A percentile compares a stretch with the other conserved stretches of the same genome.
Evolutionary conservation across 2,888 invertebrate genomes (phyloP).

Genomic region (Serripes groenlandicus): DNA sequence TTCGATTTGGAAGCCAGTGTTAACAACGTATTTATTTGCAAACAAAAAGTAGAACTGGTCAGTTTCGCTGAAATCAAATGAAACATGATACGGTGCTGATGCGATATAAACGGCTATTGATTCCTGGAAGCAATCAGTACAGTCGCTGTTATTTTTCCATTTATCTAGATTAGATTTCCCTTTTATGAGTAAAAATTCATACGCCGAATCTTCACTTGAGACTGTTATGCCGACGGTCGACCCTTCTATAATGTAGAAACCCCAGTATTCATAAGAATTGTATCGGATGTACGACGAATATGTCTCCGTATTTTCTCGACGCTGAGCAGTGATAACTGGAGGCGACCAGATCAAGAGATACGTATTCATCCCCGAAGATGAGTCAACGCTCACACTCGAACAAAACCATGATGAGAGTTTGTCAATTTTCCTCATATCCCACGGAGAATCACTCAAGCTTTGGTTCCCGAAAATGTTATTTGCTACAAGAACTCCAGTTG

Average conservation of each 20-base stretch:
- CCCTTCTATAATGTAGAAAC: slow-evolving; percentile 29
- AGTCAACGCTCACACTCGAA: not conserved
- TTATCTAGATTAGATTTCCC: slow-evolving; percentile 26
- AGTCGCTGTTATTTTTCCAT: slow-evolving; percentile 25
- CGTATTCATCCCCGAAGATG: slow-evolving; percentile 13
- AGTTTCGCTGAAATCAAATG: slow-evolving; percentile 6
- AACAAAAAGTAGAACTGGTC: slow-evolving; percentile 42
- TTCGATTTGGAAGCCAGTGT: not conserved
- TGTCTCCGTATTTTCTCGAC: not conserved
- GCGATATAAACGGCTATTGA: not conserved
- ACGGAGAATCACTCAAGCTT: slow-evolving; percentile 13
- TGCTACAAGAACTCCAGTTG: slow-evolving; percentile 5
- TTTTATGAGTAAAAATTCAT: slow-evolving; percentile 22
- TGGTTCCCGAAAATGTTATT: not conserved
- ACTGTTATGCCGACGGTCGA: not conserved
- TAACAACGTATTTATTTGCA: slow-evolving; percentile 4
- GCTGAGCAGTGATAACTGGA: not conserved
- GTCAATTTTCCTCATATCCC: slow-evolving; percentile 32
- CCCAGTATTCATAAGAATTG: slow-evolving; percentile 35
- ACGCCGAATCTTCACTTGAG: not conserved
- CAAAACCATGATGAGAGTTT: slow-evolving; percentile 20
- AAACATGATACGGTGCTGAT: not conserved
- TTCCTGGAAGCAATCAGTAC: slow-evolving; percentile 7
- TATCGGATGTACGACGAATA: not conserved
- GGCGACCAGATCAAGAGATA: slow-evolving; percentile 16